phyloP scores from a whole-genome alignment of 2,113 vertebrate species.

The Hyla sarda region DNA sequence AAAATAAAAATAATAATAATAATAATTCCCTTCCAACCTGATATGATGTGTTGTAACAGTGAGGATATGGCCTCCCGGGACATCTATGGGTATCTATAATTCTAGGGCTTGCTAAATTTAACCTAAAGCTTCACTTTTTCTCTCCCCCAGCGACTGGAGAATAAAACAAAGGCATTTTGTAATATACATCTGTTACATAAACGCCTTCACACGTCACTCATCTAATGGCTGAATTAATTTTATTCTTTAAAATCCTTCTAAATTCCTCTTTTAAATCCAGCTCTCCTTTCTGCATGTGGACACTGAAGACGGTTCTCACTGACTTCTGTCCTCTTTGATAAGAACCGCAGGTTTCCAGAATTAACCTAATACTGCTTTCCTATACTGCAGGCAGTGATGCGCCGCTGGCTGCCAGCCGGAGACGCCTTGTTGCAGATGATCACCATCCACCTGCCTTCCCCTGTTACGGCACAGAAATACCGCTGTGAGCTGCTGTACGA shows the following conservation, averaged over 20 bases:
- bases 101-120: background rate
- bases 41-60: background rate
- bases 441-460: constrained; percentile 95
- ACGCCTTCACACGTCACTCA: background rate
- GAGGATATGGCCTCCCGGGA: background rate
- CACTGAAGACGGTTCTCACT: background rate
- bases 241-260: background rate
- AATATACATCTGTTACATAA: constrained; percentile 12
- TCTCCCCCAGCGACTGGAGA: background rate
- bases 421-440: constrained; percentile 97
- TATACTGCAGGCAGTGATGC: constrained; percentile 85
- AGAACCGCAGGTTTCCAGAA: background rate
- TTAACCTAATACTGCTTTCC: background rate
- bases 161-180: background rate
- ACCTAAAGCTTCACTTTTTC: background rate
- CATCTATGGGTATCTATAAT: background rate
- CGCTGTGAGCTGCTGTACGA: constrained; percentile 96
- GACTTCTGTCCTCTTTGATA: background rate
- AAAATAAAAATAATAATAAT: no score
- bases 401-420: constrained; percentile 92
- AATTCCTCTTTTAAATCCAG: background rate
- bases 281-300: background rate
- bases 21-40: no score
- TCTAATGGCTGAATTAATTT: background rate
- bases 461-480: constrained; percentile 93